These are phyloP conservation scores for Drosophila dunni DNA, from an alignment of 1,140 invertebrate species.

Conservation along the genomic window DNA sequence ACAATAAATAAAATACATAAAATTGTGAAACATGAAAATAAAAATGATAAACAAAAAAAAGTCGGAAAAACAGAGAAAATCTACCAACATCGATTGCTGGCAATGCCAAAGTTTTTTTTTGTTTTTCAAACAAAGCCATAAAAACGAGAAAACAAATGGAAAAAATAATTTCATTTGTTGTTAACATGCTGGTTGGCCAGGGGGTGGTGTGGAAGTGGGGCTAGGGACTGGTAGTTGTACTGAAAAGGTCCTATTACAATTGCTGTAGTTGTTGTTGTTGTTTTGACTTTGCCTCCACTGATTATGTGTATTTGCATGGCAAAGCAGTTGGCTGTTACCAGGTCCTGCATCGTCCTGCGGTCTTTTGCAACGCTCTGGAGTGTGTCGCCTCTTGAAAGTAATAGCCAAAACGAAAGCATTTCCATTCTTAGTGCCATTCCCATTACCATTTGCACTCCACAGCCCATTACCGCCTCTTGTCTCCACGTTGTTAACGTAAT, in stretches of 20 bases:
- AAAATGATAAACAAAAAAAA: constrained; percentile 44
- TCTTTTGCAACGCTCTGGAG: constrained; percentile 39
- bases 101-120: constrained; percentile 53
- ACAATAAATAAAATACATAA: constrained; percentile 64
- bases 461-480: constrained; percentile 49
- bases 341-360: constrained; percentile 39
- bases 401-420: constrained; percentile 70
- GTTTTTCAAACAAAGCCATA: constrained; percentile 50
- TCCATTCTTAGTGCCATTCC: constrained; percentile 1
- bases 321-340: constrained; percentile 66
- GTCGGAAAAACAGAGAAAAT: constrained; percentile 18
- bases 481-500: constrained; percentile 80
- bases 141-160: constrained; percentile 61
- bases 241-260: constrained; percentile 25
- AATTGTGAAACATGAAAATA: constrained; percentile 29
- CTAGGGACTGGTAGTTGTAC: not conserved
- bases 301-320: constrained; percentile 79
- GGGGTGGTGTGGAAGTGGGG: not conserved
- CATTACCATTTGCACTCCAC: constrained; percentile 17
- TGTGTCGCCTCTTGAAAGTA: constrained; percentile 74
- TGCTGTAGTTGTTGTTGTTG: constrained; percentile 32
- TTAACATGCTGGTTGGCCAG: not conserved
- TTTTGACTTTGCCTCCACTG: constrained; percentile 46
- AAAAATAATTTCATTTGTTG: constrained; percentile 74
- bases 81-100: constrained; percentile 61